These are phyloP conservation scores for Falcunculus frontatus DNA, from an alignment of 2,113 vertebrate genomes.

Conservation along the genomic window DNA sequence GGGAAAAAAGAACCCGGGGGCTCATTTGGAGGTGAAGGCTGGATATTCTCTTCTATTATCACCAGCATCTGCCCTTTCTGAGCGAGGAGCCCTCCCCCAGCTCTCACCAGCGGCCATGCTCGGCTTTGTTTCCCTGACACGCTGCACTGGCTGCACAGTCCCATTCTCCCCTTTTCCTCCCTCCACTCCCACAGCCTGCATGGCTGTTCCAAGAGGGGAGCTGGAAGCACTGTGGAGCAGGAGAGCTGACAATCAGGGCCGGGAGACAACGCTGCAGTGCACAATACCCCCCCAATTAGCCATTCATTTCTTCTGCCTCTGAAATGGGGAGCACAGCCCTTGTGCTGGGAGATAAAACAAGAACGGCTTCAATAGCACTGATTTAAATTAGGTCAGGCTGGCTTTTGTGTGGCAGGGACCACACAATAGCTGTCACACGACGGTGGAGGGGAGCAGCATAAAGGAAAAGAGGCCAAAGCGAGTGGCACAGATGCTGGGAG, in stretches of 20 bases:
- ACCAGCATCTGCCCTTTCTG: not conserved
- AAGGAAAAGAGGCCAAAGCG: constrained; percentile 58
- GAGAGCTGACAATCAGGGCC: constrained; percentile 32
- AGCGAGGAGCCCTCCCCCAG: not conserved
- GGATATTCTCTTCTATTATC: not conserved
- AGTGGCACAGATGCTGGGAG: constrained; percentile 40
- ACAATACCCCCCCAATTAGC: constrained; percentile 62
- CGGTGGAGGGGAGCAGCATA: constrained; percentile 33
- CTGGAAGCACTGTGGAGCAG: not conserved
- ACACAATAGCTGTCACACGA: constrained; percentile 57
- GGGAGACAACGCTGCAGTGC: not conserved
- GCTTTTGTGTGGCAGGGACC: constrained; percentile 47
- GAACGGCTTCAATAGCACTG: constrained; percentile 53
- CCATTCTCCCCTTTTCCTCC: not conserved
- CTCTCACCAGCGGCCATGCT: not conserved
- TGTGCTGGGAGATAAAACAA: constrained; percentile 61
- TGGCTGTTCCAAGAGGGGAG: not conserved
- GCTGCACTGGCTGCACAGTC: not conserved
- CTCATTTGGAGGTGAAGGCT: not conserved
- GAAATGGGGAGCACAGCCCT: constrained; percentile 48
- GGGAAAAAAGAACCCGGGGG: not conserved
- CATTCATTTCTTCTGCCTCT: constrained; percentile 51
- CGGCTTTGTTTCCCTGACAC: constrained; percentile 9
- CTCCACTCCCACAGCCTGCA: not conserved
- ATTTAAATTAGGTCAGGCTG: constrained; percentile 65